Conservation (phyloP, 2,113 vertebrate species). For the Heterocephalus glaber region DNA sequence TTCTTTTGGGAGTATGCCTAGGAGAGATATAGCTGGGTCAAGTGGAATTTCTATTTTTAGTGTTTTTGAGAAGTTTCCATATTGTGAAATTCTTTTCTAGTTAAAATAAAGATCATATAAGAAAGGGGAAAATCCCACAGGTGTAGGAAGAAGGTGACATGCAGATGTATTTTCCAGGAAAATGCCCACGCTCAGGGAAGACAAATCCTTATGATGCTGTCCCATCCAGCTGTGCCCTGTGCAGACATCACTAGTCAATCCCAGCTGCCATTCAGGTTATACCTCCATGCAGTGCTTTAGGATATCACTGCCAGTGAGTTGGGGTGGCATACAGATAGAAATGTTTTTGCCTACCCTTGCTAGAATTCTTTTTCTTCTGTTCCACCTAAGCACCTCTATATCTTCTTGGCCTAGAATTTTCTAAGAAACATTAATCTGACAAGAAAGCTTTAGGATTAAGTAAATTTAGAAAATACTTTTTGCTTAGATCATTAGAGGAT, state of each 20-base stretch:
- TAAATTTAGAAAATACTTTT: background rate
- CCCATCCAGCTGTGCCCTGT: background rate
- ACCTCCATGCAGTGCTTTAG: background rate
- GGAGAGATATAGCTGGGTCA: background rate
- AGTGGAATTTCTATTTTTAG: background rate
- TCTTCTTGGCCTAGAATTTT: slow-evolving; percentile 18
- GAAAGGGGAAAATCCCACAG: background rate
- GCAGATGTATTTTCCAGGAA: background rate
- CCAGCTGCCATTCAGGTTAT: background rate
- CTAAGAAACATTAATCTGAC: background rate
- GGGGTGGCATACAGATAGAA: background rate
- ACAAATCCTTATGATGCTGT: background rate
- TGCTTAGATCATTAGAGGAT: background rate
- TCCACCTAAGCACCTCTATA: background rate
- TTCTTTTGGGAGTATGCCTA: background rate
- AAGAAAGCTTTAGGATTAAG: background rate
- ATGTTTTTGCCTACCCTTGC: background rate
- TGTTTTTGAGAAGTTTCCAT: background rate
- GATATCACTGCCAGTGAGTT: background rate
- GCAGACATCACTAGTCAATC: background rate
- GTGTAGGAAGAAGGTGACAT: background rate
- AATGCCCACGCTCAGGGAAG: background rate
- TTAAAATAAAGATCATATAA: slow-evolving; percentile 14
- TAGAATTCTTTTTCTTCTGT: background rate
- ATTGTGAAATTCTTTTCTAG: background rate